Evolutionary conservation across 1,140 invertebrate species (phyloP).

Genomic region (Zaprionus lachaisei): DNA sequence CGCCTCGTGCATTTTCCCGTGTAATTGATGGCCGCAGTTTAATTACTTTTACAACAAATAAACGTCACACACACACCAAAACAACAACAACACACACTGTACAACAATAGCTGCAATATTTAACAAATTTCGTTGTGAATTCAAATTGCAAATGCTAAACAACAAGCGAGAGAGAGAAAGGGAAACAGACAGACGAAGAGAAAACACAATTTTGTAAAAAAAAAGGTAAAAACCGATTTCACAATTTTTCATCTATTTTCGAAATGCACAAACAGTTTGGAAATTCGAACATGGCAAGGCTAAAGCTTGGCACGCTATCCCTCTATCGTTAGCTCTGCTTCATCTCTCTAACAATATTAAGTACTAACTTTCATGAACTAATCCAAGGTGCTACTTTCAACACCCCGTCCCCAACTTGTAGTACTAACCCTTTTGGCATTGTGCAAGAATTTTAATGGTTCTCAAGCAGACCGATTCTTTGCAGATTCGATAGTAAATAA

Average conservation of each 20-base stretch:
- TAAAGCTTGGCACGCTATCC: slow-evolving; percentile 13
- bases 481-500: not conserved
- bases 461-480: not conserved
- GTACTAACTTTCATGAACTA: slow-evolving; percentile 59
- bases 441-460: slow-evolving; percentile 43
- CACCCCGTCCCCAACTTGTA: not conserved
- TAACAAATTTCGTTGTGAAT: slow-evolving; percentile 81
- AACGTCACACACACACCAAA: slow-evolving; percentile 47
- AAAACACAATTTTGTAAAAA: slow-evolving; percentile 43
- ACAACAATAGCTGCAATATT: slow-evolving; percentile 67
- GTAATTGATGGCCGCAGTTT: slow-evolving; percentile 76
- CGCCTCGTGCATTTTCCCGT: slow-evolving; percentile 65
- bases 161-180: not conserved
- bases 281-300: slow-evolving; percentile 31
- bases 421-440: slow-evolving; percentile 77
- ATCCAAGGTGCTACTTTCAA: slow-evolving; percentile 3
- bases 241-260: slow-evolving; percentile 23
- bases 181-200: slow-evolving; percentile 2
- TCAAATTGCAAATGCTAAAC: slow-evolving; percentile 43
- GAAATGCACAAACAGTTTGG: slow-evolving; percentile 29
- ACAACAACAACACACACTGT: slow-evolving; percentile 28
- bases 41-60: slow-evolving; percentile 82
- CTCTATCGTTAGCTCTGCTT: not conserved
- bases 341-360: not conserved
- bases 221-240: slow-evolving; percentile 69